These are phyloP conservation scores for Pitangus sulphuratus DNA, from an alignment of 2,797 vertebrate species.

Conservation along the genomic window DNA sequence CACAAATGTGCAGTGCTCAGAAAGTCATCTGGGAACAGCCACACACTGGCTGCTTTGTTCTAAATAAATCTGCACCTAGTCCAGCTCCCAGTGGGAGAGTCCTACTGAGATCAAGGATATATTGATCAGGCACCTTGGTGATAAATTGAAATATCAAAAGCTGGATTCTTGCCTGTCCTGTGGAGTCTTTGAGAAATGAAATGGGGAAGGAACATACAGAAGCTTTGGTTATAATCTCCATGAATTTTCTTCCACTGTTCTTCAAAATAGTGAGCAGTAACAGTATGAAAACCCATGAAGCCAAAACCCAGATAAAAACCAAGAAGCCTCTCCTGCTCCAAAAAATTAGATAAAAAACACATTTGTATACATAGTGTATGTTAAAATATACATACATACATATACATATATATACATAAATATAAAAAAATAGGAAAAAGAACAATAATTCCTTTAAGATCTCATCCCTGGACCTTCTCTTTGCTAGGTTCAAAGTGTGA, in stretches of 20 bases:
- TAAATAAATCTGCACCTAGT: slow-evolving; percentile 17
- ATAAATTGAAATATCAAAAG: slow-evolving; percentile 45
- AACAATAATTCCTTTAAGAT: not conserved
- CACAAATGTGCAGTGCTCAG: not conserved
- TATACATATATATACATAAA: too few species aligned
- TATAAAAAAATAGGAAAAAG: not conserved
- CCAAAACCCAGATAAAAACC: not conserved
- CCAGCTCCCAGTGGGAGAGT: not conserved
- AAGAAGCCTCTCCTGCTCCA: fast-evolving
- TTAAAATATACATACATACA: not conserved
- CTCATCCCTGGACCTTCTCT: not conserved
- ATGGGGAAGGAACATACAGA: not conserved
- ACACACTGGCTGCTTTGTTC: not conserved
- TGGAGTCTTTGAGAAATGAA: not conserved
- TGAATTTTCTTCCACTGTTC: not conserved
- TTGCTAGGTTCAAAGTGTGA: not conserved
- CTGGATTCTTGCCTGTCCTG: not conserved
- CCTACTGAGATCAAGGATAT: slow-evolving; percentile 27
- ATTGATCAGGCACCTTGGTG: not conserved
- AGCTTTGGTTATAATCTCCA: not conserved
- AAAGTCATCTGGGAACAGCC: not conserved
- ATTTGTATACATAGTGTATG: fast-evolving
- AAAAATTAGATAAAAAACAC: not conserved
- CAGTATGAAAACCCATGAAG: not conserved
- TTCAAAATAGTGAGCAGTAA: not conserved